Evolutionary conservation across 2,797 vertebrate genomes (phyloP).

Genomic region (Sphenodon punctatus): DNA sequence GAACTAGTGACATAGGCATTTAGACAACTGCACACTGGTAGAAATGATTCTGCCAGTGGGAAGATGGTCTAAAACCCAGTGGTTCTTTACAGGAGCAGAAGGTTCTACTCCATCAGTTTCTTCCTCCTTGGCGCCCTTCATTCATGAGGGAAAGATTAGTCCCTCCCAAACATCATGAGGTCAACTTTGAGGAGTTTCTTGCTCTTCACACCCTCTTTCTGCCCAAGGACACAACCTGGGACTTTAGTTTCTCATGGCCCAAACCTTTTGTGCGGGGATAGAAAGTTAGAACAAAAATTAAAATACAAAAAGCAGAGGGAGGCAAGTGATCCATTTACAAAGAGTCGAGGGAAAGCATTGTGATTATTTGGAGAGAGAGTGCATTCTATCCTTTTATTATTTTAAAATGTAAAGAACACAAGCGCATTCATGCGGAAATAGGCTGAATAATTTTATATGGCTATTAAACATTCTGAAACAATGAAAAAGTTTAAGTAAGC

Average conservation of each 20-base stretch:
- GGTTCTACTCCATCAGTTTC: background rate
- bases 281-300: conserved; percentile 12
- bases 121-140: background rate
- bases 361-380: conserved; percentile 8
- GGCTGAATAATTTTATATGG: background rate
- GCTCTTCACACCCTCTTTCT: conserved; percentile 1
- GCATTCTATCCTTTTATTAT: conserved; percentile 35
- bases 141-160: background rate
- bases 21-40: too few species aligned
- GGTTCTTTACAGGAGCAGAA: too few species aligned
- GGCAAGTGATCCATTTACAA: background rate
- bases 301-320: background rate
- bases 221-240: background rate
- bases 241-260: background rate
- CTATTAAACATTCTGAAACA: conserved; percentile 23
- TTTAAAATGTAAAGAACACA: conserved; percentile 35
- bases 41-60: too few species aligned
- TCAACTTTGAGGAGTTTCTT: conserved; percentile 18
- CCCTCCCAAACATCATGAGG: conserved; percentile 9
- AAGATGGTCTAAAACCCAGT: too few species aligned
- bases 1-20: too few species aligned
- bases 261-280: background rate
- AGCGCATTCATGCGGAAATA: background rate
- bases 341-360: background rate
- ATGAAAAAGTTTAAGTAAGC: conserved; percentile 42